Conservation (phyloP, 2,113 vertebrate species). For the Cathartes aura region DNA sequence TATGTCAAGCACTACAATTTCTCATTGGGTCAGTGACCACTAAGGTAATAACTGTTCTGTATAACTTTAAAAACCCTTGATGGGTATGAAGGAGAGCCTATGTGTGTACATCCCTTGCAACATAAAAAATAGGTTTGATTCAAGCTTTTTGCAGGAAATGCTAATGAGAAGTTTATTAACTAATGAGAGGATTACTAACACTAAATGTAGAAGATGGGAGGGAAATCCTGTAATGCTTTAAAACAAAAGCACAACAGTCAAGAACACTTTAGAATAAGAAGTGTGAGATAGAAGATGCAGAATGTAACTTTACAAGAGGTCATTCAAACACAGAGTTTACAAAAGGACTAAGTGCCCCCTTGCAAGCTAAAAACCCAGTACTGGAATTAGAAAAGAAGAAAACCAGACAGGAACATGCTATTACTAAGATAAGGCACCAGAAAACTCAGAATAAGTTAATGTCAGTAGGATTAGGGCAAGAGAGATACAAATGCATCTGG, state of each 20-base stretch:
- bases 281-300: not conserved
- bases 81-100: not conserved
- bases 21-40: not conserved
- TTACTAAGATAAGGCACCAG: constrained; percentile 42
- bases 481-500: not conserved
- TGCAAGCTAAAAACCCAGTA: not conserved
- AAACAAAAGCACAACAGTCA: not conserved
- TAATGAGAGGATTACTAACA: not conserved
- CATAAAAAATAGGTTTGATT: not conserved
- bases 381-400: constrained; percentile 30
- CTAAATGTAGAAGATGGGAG: not conserved
- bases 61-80: not conserved
- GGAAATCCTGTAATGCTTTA: not conserved
- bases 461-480: not conserved
- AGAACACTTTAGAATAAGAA: not conserved
- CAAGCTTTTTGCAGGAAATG: not conserved
- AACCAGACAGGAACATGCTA: not conserved
- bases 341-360: not conserved
- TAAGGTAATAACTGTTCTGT: not conserved
- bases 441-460: constrained; percentile 27
- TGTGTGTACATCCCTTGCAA: not conserved
- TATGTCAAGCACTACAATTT: not conserved
- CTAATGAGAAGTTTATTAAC: not conserved
- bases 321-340: not conserved
- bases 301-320: constrained; percentile 1